Conservation (phyloP, 1,140 invertebrate genomes). For the Centruroides vittatus region DNA sequence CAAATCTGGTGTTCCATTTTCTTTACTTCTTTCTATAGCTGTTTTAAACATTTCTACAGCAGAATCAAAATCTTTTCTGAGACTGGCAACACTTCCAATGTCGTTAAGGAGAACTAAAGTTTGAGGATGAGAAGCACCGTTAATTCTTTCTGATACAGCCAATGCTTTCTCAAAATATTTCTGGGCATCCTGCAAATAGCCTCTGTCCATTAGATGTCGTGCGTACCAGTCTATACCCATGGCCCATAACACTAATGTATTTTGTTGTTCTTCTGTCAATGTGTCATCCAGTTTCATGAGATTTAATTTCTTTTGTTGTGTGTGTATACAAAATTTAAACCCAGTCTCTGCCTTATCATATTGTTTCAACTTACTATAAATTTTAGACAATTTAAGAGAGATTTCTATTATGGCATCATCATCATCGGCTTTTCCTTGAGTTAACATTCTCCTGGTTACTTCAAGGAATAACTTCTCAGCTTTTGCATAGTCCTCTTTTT, state of each 20-base stretch:
- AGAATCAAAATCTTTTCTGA: conserved; percentile 45
- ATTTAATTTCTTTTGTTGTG: conserved; percentile 41
- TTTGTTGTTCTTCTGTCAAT: conserved; percentile 21
- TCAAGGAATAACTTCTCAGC: conserved; percentile 67
- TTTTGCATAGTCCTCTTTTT: conserved; percentile 55
- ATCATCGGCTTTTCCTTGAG: conserved; percentile 47
- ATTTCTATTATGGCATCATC: conserved; percentile 62
- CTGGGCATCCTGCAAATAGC: conserved; percentile 42
- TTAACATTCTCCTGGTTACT: conserved; percentile 57
- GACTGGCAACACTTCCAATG: conserved; percentile 54
- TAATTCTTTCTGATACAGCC: conserved; percentile 43
- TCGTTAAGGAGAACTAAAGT: conserved; percentile 68
- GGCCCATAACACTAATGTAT: conserved; percentile 45
- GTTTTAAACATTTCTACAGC: conserved; percentile 53
- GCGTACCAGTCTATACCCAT: conserved; percentile 70
- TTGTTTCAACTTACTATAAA: conserved; percentile 42
- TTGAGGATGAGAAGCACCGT: conserved; percentile 54
- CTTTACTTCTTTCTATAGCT: conserved; percentile 50
- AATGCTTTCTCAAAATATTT: conserved; percentile 52
- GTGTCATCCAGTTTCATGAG: conserved; percentile 19
- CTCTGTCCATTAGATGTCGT: conserved; percentile 42
- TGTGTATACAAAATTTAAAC: conserved; percentile 56
- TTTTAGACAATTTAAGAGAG: conserved; percentile 41
- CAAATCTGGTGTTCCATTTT: conserved; percentile 41
- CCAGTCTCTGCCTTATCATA: conserved; percentile 52